These are phyloP conservation scores for Lota lota DNA, from an alignment of 2,113 vertebrate genomes.

Conservation along the genomic window DNA sequence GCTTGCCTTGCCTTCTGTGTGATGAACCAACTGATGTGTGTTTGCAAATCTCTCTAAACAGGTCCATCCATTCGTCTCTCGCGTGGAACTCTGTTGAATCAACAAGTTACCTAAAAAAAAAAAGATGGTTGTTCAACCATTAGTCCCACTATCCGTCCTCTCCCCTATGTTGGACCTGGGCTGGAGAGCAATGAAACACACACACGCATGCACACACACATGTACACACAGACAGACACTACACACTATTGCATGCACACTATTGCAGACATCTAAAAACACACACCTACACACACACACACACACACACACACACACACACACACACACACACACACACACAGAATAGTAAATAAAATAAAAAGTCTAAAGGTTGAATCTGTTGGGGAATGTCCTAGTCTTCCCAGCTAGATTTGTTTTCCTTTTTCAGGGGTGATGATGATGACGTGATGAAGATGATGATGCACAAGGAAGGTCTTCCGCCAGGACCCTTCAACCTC, in stretches of 20 bases:
- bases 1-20: too few relatives aligned
- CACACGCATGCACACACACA: neutral
- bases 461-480: neutral
- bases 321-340: neutral
- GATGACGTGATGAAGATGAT: too few relatives aligned
- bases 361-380: too few relatives aligned
- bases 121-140: too few relatives aligned
- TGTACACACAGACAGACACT: neutral
- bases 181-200: neutral
- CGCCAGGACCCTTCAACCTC: slow-evolving; percentile 15
- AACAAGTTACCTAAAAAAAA: too few relatives aligned
- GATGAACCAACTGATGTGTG: too few relatives aligned
- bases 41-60: too few relatives aligned
- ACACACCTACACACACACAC: slow-evolving; percentile 3
- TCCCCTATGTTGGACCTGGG: too few relatives aligned
- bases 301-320: neutral
- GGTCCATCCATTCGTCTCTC: too few relatives aligned
- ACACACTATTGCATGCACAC: neutral
- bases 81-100: too few relatives aligned
- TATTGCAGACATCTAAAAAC: neutral
- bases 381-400: too few relatives aligned
- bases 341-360: neutral
- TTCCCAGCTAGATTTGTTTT: slow-evolving; percentile 18
- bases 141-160: too few relatives aligned
- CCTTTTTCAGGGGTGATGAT: slow-evolving; percentile 40